These are phyloP conservation scores for Lophius americanus DNA, from an alignment of 2,797 vertebrate genomes.

Conservation along the genomic window DNA sequence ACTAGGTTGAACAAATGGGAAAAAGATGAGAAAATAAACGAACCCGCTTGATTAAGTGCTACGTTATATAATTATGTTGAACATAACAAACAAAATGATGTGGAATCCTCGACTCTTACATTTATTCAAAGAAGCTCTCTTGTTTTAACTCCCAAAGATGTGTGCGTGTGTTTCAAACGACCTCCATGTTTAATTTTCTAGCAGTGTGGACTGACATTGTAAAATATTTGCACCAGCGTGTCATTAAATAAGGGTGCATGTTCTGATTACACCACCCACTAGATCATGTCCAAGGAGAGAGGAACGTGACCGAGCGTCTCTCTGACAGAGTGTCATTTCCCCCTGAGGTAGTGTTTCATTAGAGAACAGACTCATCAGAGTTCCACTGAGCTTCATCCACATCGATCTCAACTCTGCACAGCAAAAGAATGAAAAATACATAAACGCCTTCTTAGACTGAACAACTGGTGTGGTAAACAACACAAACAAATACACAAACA, in stretches of 20 bases:
- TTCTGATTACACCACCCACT: neutral
- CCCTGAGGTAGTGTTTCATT: conserved; percentile 58
- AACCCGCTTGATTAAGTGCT: too few species aligned
- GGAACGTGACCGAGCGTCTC: neutral
- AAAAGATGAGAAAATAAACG: too few species aligned
- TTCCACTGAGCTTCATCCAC: conserved; percentile 53
- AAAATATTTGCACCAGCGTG: conserved; percentile 20
- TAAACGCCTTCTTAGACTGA: conserved; percentile 10
- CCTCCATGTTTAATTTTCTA: too few species aligned
- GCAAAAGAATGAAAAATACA: conserved; percentile 38
- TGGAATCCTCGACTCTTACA: too few species aligned
- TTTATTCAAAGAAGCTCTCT: too few species aligned
- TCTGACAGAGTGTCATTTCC: conserved; percentile 42
- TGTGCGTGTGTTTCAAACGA: too few species aligned
- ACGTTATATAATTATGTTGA: too few species aligned
- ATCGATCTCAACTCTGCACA: conserved; percentile 49
- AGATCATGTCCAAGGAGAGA: conserved; percentile 1
- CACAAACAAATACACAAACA: too few species aligned
- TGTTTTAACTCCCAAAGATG: too few species aligned
- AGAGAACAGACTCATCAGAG: conserved; percentile 57
- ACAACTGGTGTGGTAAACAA: conserved; percentile 1
- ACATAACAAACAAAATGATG: too few species aligned
- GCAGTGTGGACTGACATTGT: conserved; percentile 11
- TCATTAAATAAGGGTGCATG: conserved; percentile 20
- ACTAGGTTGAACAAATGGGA: too few species aligned